These are phyloP conservation scores for Chloroceryle amazona DNA, from an alignment of 2,797 vertebrate genomes.

Conservation along the genomic window DNA sequence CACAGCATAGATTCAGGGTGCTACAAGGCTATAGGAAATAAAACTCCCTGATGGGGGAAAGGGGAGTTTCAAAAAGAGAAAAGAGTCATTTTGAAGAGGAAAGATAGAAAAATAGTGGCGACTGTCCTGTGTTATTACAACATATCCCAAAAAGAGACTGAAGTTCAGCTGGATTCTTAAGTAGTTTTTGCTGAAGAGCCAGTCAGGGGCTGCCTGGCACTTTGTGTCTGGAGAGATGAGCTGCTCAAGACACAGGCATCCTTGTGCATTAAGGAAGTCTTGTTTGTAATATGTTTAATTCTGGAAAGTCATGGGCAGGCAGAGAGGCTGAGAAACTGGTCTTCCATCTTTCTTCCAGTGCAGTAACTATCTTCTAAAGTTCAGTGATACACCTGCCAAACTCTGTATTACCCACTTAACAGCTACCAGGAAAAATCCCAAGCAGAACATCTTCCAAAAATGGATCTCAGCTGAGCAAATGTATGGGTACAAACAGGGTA, in stretches of 20 bases:
- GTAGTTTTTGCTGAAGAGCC: conserved; percentile 21
- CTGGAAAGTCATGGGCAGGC: neutral
- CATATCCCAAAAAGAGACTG: neutral
- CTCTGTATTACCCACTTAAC: neutral
- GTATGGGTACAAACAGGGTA: neutral
- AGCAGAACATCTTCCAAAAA: neutral
- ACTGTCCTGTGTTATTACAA: neutral
- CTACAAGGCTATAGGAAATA: neutral
- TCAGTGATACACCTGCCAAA: neutral
- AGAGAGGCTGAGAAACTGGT: neutral
- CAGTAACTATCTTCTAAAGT: neutral
- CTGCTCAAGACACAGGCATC: conserved; percentile 15
- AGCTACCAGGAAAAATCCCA: neutral
- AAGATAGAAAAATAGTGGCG: neutral
- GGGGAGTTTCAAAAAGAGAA: neutral
- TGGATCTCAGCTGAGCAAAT: neutral
- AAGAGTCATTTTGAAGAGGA: neutral
- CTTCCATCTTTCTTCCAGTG: neutral
- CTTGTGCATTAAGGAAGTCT: neutral
- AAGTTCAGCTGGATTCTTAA: conserved; percentile 13
- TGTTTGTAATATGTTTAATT: neutral
- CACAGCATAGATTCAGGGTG: neutral
- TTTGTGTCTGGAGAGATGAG: neutral
- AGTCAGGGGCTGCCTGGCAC: neutral
- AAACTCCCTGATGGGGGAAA: neutral